Evolutionary conservation across 2,888 invertebrate genomes (phyloP), one percentile per base, ranked within the genome.

Genomic region (Craniophora ligustri): DNA sequence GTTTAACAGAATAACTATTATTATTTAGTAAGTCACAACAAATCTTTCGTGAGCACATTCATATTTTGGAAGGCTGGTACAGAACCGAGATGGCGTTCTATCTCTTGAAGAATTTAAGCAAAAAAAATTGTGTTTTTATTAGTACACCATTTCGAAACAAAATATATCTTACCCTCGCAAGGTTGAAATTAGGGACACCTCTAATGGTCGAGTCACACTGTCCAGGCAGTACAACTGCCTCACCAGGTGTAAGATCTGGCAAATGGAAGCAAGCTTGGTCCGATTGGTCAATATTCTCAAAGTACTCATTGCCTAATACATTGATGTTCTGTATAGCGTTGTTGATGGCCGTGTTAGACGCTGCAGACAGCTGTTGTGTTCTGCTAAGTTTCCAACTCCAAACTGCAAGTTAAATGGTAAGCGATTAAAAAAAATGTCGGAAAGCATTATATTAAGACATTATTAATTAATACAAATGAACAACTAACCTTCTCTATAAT

Each of bases 321-420:
- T 72, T 54, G 2, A 87, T 63, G 32, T 70, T 58, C 0, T 71
- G 42, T 1, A 85, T 81, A 2, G 76, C 76, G 13, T 75, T 72
- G 40, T 82, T 62, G 18, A 92, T 88, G 1, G 76, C 72, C 0
- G 34, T 46, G 2, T 36, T 66, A 0, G 79, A 78, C 0, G 49
- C 50, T 2, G 59, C 2, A 0, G 86, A 67, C 2, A 89, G 59
- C 5, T 73, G 58, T 28, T 72, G 76, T 0, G 75, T 70, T 67
- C 85, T 81, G 49, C 89, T 89, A 0, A 92, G 72, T 38, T 90
- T 89, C 91, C 89, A 91, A 49, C 88, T 89, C 66, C 70, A 87
- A 0, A 89, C 89, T 88, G 64, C 11, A 56, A 65, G 30, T 5
- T 42, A 31, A 40, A 15, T 5, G 5, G 5, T 31, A 15, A 32